Evolutionary conservation across 92 coral and sea anemone genomes (phyloP), one percentile per base, ranked within the genome.

Genomic region (Plumapathes pennacea): DNA sequence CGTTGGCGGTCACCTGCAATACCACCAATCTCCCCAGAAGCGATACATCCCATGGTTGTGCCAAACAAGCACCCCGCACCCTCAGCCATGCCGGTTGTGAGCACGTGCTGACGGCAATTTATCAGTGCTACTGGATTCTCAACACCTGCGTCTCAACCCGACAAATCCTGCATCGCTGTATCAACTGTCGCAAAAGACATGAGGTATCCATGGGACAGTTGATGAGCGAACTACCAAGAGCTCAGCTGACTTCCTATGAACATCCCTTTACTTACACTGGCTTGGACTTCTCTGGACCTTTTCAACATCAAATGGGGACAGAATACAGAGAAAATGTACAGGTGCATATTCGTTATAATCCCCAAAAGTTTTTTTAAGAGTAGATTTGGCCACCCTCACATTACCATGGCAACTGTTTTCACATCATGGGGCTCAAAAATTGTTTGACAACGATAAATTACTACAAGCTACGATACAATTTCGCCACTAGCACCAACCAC

Each of bases 301-400:
- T 76, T 57, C 62, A 65, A n/a, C 15, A 76, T 76, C 13, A 76
- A 76, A 32, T 39, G 83, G 26, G 76, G 51, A 30, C 69, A 70
- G 12, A 28, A 45, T 38, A 54, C 64, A n/a, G 28, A 34, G 28
- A 74, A 64, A 59, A 36, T 62, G 22, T 73, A 73, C 36, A 57
- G 80, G n/a, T 73, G 80, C 48, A 62, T 74, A 20, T 74, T 74
- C 43, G 82, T 74, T 2, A 63, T 72, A 24, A 56, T 65, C 39
- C 57, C 54, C 34, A 69, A 57, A 6, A 71, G 78, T n/a, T n/a
- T n/a, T n/a, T n/a, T n/a, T n/a, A n/a, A n/a, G n/a, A n/a, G n/a
- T n/a, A n/a, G n/a, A n/a, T n/a, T n/a, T n/a, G n/a, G n/a, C n/a
- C n/a, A n/a, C n/a, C n/a, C n/a, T n/a, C n/a, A n/a, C n/a, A n/a